Evolutionary conservation across 2,797 vertebrate species (phyloP).

Genomic region (Ctenochaetus hawaiiensis): DNA sequence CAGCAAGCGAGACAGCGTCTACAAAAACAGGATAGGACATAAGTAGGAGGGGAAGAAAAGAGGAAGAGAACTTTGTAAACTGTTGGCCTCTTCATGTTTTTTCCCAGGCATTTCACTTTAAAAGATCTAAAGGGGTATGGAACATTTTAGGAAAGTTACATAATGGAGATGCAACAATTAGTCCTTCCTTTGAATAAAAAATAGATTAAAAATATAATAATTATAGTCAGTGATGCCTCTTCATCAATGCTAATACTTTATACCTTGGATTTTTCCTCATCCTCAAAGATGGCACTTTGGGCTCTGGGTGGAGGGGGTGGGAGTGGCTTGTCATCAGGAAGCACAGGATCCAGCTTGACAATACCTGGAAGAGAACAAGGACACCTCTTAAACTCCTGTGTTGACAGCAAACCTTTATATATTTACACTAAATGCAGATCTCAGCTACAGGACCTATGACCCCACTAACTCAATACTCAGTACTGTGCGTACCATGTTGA

Average conservation of each 20-base stretch:
- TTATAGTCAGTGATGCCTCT: background rate
- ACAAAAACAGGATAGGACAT: constrained; percentile 63
- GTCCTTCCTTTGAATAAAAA: background rate
- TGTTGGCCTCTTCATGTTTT: background rate
- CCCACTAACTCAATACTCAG: background rate
- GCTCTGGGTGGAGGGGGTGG: constrained; percentile 91
- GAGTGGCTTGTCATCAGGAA: constrained; percentile 90
- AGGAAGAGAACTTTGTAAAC: constrained; percentile 55
- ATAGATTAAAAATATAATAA: background rate
- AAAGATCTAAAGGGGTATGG: background rate
- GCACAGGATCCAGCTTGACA: constrained; percentile 93
- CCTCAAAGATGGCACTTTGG: constrained; percentile 96
- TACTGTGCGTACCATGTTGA: background rate
- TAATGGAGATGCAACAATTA: background rate
- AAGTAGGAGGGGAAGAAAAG: constrained; percentile 37
- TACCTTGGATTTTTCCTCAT: constrained; percentile 99
- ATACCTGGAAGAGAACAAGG: constrained; percentile 86
- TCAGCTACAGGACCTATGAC: background rate
- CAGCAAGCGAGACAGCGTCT: constrained; percentile 94
- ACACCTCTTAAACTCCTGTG: constrained; percentile 7
- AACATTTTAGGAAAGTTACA: background rate
- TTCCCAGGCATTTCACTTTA: constrained; percentile 19
- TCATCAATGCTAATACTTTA: constrained; percentile 12
- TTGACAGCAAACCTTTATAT: constrained; percentile 5
- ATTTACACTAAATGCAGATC: background rate